Conservation (phyloP, 1,140 invertebrate species). For the Cyclargus thomasi region DNA sequence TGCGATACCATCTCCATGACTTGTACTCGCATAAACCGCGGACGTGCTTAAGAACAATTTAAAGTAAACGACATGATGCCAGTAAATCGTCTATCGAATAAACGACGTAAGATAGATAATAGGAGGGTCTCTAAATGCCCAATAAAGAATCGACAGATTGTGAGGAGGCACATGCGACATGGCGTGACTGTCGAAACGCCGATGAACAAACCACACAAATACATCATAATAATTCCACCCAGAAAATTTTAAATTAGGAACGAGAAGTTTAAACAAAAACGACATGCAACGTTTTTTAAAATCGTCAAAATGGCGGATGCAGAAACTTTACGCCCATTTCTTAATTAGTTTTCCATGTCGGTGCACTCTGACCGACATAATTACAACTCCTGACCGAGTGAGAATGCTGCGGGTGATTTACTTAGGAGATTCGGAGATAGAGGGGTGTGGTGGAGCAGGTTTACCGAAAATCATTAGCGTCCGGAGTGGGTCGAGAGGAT, state of each 20-base stretch:
- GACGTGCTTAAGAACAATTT: conserved; percentile 5
- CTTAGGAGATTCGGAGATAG: conserved; percentile 69
- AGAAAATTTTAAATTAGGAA: conserved; percentile 31
- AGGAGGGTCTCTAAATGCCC: conserved; percentile 40
- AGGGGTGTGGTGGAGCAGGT: conserved; percentile 63
- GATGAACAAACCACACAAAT: conserved; percentile 63
- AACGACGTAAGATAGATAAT: conserved; percentile 37
- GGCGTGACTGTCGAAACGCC: conserved; percentile 66
- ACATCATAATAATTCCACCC: conserved; percentile 57
- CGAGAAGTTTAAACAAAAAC: conserved; percentile 22
- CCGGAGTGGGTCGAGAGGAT: conserved; percentile 59
- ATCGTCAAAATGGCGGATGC: conserved; percentile 45
- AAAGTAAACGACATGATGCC: conserved; percentile 26
- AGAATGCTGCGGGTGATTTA: conserved; percentile 69
- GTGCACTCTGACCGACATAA: conserved; percentile 73
- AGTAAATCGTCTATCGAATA: conserved; percentile 26
- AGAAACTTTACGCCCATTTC: conserved; percentile 57
- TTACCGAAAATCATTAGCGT: conserved; percentile 74
- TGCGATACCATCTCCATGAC: background rate
- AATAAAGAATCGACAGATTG: conserved; percentile 59
- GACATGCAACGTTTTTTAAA: conserved; percentile 34
- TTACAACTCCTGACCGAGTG: conserved; percentile 61
- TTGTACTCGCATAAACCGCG: background rate
- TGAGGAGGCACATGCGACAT: conserved; percentile 56
- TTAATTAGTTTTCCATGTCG: conserved; percentile 71